phyloP scores from a whole-genome alignment of 2,113 vertebrate genomes.

The Cephalophus harveyi region DNA sequence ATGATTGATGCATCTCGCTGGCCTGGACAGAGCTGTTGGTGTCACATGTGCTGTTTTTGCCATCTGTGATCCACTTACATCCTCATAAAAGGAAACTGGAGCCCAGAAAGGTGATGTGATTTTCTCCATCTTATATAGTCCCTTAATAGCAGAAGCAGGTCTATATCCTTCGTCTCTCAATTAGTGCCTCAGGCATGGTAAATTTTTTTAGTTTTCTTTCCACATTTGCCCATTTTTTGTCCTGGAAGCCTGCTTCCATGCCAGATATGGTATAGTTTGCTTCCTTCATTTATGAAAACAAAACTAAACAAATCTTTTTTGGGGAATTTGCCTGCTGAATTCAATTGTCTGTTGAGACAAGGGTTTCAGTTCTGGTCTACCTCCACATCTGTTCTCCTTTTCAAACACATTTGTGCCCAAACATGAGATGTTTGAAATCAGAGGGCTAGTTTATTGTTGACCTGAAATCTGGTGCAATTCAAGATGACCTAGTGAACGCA shows the following conservation, averaged over 20 bases:
- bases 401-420: background rate
- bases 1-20: background rate
- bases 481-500: background rate
- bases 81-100: background rate
- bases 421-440: slow-evolving; percentile 33
- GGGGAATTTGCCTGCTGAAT: slow-evolving; percentile 41
- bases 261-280: background rate
- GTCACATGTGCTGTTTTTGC: background rate
- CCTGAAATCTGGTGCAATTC: slow-evolving; percentile 34
- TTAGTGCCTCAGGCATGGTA: background rate
- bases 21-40: background rate
- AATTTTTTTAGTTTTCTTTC: slow-evolving; percentile 32
- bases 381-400: background rate
- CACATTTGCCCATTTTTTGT: background rate
- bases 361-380: slow-evolving; percentile 29
- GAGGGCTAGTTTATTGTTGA: slow-evolving; percentile 12
- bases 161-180: background rate
- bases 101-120: background rate
- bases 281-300: slow-evolving; percentile 33
- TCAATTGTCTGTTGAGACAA: slow-evolving; percentile 24
- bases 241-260: background rate
- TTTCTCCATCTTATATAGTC: background rate
- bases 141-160: background rate
- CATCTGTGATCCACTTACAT: background rate
- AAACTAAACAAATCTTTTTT: slow-evolving; percentile 52